Evolutionary conservation across 2,113 vertebrate genomes (phyloP).

Genomic region (Scophthalmus maximus): DNA sequence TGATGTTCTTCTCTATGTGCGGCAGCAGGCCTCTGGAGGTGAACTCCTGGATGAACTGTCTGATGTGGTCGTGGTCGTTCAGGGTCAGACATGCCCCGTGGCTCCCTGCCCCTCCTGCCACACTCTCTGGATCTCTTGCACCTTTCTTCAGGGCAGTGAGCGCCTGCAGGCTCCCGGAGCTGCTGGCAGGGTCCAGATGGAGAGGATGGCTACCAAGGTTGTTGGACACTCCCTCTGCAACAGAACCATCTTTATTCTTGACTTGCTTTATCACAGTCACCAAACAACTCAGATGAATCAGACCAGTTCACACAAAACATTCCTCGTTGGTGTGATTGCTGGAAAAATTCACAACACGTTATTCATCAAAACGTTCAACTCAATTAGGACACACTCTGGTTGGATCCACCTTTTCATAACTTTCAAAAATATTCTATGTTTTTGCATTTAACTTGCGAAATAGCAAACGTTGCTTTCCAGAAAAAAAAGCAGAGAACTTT

Average conservation of each 20-base stretch:
- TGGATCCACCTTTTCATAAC: no score
- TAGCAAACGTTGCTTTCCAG: no score
- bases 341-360: no score
- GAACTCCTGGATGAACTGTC: conserved; percentile 98
- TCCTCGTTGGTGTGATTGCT: no score
- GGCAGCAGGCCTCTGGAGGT: conserved; percentile 96
- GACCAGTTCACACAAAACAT: no score
- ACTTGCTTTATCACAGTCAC: neutral
- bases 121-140: conserved; percentile 69
- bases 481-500: no score
- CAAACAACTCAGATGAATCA: no score
- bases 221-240: conserved; percentile 82
- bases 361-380: no score
- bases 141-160: conserved; percentile 81
- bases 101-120: conserved; percentile 67
- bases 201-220: conserved; percentile 87
- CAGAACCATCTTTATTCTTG: neutral
- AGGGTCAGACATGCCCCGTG: conserved; percentile 93
- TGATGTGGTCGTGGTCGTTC: conserved; percentile 94
- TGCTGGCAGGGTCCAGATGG: conserved; percentile 84
- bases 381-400: no score
- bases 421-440: no score
- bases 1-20: conserved; percentile 96
- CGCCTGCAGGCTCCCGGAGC: conserved; percentile 72
- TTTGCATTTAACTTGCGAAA: no score